Conservation (phyloP, 2,797 vertebrate species). For the Megalops cyprinoides region DNA sequence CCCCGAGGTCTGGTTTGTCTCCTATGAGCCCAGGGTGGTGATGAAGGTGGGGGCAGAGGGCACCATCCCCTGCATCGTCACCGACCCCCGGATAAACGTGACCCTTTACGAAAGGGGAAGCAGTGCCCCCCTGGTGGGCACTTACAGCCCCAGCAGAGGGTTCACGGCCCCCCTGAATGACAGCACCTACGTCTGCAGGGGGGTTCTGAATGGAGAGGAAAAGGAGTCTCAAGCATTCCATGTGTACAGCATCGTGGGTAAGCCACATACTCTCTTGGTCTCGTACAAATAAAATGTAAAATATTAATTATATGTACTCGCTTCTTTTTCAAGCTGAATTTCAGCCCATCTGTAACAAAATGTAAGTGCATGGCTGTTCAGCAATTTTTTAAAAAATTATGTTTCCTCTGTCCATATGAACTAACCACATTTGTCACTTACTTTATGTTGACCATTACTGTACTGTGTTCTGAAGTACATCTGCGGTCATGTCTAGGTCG, state of each 20-base stretch:
- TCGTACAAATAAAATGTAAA: neutral
- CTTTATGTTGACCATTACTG: no score
- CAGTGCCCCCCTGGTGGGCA: constrained; percentile 65
- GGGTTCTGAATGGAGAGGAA: constrained; percentile 77
- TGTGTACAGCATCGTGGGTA: constrained; percentile 85
- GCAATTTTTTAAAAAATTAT: no score
- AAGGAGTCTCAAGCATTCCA: constrained; percentile 81
- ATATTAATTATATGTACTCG: neutral
- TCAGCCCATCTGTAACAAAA: no score
- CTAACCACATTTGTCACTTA: no score
- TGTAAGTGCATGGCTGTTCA: no score
- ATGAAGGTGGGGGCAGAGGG: constrained; percentile 77
- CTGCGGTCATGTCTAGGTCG: no score
- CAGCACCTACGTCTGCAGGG: constrained; percentile 84
- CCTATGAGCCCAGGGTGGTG: constrained; percentile 77
- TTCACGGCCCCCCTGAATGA: constrained; percentile 86
- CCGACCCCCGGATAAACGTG: constrained; percentile 83
- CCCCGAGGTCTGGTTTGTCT: constrained; percentile 82
- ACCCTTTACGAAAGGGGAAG: constrained; percentile 81
- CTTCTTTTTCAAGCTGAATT: no score
- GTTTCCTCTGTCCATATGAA: no score
- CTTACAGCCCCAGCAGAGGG: constrained; percentile 83
- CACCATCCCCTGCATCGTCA: constrained; percentile 88
- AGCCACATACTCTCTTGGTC: constrained; percentile 34
- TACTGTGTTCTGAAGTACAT: no score